A percentile compares a stretch with the other conserved stretches of the same genome.
These are phyloP conservation scores for Coregonus ussuriensis DNA, from an alignment of 2,797 vertebrate species.

Conservation along the genomic window DNA sequence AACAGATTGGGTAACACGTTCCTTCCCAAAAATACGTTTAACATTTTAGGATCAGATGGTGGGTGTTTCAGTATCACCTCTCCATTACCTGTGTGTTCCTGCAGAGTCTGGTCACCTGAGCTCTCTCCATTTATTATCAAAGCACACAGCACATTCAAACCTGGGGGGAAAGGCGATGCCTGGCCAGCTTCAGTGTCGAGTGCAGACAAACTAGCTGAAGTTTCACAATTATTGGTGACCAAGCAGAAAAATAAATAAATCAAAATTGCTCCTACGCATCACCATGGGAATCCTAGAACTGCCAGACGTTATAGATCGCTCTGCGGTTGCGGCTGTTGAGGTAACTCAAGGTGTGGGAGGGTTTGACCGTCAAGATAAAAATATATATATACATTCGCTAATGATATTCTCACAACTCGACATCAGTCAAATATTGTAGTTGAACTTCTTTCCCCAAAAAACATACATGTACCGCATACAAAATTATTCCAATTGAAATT, in stretches of 20 bases:
- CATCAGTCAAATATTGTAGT: background rate
- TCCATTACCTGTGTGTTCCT: constrained; percentile 47
- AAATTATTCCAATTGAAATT: background rate
- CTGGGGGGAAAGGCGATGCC: constrained; percentile 73
- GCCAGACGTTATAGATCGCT: constrained; percentile 66
- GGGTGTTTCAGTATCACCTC: constrained; percentile 39
- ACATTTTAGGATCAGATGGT: constrained; percentile 37
- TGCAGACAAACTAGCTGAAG: constrained; percentile 72
- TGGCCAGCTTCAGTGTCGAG: constrained; percentile 66
- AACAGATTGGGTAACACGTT: background rate
- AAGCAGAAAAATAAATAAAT: constrained; percentile 68
- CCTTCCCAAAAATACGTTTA: constrained; percentile 10
- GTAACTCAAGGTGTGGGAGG: constrained; percentile 52
- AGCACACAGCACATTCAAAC: constrained; percentile 74
- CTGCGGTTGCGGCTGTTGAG: constrained; percentile 65
- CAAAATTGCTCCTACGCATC: constrained; percentile 54
- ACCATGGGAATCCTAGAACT: constrained; percentile 68
- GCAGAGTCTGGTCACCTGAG: constrained; percentile 67
- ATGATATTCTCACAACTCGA: constrained; percentile 1
- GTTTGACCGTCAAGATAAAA: constrained; percentile 49
- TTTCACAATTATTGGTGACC: constrained; percentile 77
- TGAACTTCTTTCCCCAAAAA: background rate
- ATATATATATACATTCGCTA: constrained; percentile 24
- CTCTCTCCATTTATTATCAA: constrained; percentile 71
- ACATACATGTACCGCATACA: background rate